Evolutionary conservation across 2,113 vertebrate species (phyloP).

Genomic region (Hepsetus odoe): DNA sequence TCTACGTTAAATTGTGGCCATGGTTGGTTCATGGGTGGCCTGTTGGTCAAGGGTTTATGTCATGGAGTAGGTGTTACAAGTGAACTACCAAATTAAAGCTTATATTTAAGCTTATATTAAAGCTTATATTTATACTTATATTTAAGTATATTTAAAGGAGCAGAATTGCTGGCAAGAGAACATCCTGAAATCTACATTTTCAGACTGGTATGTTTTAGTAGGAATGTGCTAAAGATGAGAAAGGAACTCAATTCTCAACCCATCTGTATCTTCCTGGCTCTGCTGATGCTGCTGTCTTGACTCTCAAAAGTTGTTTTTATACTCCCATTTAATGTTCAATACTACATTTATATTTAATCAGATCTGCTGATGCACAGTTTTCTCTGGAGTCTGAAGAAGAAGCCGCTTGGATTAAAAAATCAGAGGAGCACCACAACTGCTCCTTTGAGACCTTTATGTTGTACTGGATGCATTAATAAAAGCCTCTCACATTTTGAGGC

Average conservation of each 20-base stretch:
- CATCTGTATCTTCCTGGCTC: constrained; percentile 33
- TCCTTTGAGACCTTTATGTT: not conserved
- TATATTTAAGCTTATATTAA: too few species aligned
- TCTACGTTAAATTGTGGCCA: not conserved
- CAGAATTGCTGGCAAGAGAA: not conserved
- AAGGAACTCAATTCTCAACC: constrained; percentile 12
- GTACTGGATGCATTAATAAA: constrained; percentile 19
- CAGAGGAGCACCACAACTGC: not conserved
- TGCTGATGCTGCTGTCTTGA: constrained; percentile 40
- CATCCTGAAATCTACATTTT: not conserved
- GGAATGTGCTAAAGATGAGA: constrained; percentile 5
- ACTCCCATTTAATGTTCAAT: constrained; percentile 38
- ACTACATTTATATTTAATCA: constrained; percentile 4
- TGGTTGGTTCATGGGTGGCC: constrained; percentile 5
- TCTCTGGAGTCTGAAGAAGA: not conserved
- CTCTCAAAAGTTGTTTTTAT: constrained; percentile 23
- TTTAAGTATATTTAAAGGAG: not conserved
- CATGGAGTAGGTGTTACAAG: not conserved
- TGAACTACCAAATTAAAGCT: not conserved
- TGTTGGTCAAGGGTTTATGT: not conserved
- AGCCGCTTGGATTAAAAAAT: not conserved
- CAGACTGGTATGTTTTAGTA: constrained; percentile 11
- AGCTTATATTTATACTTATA: too few species aligned
- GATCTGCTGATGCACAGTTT: constrained; percentile 13
- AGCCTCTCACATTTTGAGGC: not conserved